Percentiles rank a stretch among this genome's conserved stretches.
Evolutionary conservation across 2,797 vertebrate genomes (phyloP).

Genomic region (Xiphorhynchus erythropygius): DNA sequence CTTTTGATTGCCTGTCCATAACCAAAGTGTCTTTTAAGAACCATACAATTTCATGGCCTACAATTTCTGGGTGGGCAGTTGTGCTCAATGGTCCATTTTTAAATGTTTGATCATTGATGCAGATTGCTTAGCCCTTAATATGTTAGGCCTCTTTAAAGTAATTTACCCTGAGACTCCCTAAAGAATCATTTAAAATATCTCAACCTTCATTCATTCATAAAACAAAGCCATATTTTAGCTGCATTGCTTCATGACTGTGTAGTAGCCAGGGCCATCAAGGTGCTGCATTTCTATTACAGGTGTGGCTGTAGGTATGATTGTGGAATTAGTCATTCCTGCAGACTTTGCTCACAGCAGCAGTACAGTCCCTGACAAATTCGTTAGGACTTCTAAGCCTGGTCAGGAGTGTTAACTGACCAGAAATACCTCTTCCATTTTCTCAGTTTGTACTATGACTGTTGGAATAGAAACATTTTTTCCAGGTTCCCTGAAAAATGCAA

Average conservation of each 20-base stretch:
- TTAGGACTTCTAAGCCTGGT: background rate
- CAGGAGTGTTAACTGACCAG: background rate
- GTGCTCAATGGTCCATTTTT: background rate
- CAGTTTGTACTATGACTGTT: background rate
- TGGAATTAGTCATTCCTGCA: background rate
- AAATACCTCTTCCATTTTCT: background rate
- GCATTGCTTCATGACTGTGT: background rate
- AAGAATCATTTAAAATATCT: background rate
- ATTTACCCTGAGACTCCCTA: background rate
- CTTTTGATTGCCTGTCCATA: background rate
- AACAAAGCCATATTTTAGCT: background rate
- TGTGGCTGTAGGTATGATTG: background rate
- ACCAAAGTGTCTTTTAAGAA: background rate
- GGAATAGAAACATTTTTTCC: conserved; percentile 13
- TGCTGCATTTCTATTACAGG: background rate
- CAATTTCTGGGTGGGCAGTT: background rate
- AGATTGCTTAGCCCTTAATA: background rate
- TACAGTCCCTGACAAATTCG: background rate
- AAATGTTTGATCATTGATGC: background rate
- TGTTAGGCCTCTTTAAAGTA: background rate
- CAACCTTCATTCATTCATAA: background rate
- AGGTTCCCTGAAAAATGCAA: background rate
- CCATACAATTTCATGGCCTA: background rate
- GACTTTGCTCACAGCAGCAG: background rate
- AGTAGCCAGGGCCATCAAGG: background rate